A percentile compares a stretch with the other conserved stretches of the same genome.
These are phyloP conservation scores for Sarcophaga rosellei DNA, from an alignment of 2,888 invertebrate genomes.

Conservation along the genomic window DNA sequence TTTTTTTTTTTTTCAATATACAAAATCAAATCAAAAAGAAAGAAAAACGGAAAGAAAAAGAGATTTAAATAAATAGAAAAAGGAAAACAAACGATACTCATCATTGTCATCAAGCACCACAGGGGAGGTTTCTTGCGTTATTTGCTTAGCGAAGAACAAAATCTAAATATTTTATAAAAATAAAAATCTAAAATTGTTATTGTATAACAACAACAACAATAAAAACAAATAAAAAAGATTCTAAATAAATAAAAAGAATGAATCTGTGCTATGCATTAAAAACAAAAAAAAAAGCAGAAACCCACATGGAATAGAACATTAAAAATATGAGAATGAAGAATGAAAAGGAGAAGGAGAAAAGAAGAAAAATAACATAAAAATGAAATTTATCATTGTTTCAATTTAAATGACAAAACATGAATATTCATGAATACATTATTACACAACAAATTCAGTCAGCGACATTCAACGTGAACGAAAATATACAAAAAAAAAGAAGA, in stretches of 20 bases:
- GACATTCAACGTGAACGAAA: conserved; percentile 36
- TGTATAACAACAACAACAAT: neutral
- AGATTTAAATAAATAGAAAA: conserved; percentile 37
- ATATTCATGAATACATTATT: conserved; percentile 67
- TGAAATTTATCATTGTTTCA: conserved; percentile 68
- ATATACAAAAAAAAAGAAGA: conserved; percentile 39
- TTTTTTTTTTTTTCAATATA: neutral
- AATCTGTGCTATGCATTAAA: neutral
- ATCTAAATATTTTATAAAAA: neutral
- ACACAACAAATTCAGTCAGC: conserved; percentile 66
- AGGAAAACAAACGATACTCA: conserved; percentile 18
- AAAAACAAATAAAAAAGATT: neutral
- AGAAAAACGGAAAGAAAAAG: neutral
- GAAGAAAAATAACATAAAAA: conserved; percentile 43
- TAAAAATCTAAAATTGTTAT: neutral
- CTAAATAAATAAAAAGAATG: neutral
- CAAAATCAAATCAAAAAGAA: neutral
- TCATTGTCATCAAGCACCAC: conserved; percentile 48
- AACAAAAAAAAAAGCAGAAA: conserved; percentile 1
- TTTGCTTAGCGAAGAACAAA: neutral
- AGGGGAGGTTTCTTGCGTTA: neutral
- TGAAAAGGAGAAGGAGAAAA: neutral
- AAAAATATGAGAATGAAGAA: conserved; percentile 9
- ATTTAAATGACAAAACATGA: conserved; percentile 66
- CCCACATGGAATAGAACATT: conserved; percentile 53